phyloP scores from a whole-genome alignment of 2,888 invertebrate genomes.

The Tholera decimalis region DNA sequence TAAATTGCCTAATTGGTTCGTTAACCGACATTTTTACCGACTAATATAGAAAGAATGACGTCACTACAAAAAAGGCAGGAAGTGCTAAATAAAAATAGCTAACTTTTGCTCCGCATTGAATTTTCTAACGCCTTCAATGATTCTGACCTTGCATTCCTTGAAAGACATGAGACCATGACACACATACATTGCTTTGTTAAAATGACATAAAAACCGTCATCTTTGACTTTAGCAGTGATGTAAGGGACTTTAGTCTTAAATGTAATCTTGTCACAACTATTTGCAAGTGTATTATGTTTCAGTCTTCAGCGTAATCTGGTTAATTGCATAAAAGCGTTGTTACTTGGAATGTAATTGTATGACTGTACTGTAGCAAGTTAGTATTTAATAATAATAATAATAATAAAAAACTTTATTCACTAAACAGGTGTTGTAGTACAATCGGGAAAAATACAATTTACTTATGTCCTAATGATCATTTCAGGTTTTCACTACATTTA shows the following conservation, averaged over 20 bases:
- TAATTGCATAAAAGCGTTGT: slow-evolving; percentile 29
- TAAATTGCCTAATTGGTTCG: slow-evolving; percentile 52
- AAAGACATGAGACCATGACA: slow-evolving; percentile 50
- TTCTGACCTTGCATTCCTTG: slow-evolving; percentile 75
- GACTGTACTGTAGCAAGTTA: too few species aligned
- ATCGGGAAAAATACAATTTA: too few species aligned
- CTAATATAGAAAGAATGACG: slow-evolving; percentile 45
- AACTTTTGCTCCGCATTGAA: slow-evolving; percentile 48
- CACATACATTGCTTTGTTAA: slow-evolving; percentile 51
- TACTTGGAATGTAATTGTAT: slow-evolving; percentile 28
- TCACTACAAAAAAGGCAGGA: slow-evolving; percentile 47
- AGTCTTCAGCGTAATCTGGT: slow-evolving; percentile 40
- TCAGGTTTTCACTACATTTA: too few species aligned
- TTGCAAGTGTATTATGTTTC: slow-evolving; percentile 37
- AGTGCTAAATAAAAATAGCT: slow-evolving; percentile 42
- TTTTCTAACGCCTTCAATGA: slow-evolving; percentile 66
- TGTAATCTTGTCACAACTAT: slow-evolving; percentile 43
- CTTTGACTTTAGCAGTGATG: slow-evolving; percentile 57
- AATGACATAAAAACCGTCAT: slow-evolving; percentile 55
- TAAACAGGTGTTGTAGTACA: too few species aligned
- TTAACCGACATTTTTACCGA: slow-evolving; percentile 44
- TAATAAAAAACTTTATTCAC: too few species aligned
- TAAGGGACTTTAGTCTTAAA: slow-evolving; percentile 47
- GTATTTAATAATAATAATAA: too few species aligned
- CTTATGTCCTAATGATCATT: too few species aligned